Base-by-base conservation (phyloP, 2,113 vertebrate genomes). In the Apteryx owenii region DNA sequence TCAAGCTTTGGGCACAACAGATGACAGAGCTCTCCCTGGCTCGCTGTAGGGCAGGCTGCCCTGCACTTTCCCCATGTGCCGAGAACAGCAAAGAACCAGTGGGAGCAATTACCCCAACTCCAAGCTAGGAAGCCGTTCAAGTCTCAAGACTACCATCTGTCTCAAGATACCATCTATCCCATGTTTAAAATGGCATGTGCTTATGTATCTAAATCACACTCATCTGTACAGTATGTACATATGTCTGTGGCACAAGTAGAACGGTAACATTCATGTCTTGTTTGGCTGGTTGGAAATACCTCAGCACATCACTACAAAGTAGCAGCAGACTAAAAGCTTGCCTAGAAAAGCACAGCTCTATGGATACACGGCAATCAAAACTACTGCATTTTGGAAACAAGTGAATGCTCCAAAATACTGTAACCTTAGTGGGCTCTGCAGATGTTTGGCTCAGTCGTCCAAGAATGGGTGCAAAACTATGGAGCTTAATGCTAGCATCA, bases 401-500 rank as follows among this genome's bases (percentile, higher is more conserved):
- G 4, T 33, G 42, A 15, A 44, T 4, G 16, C 7, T 33, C 23
- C n/a, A 53, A 48, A 58, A 20, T 4, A 22, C 40, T 0, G 0
- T 14, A 21, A 5, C 0, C 2, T 9, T 2, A 12, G 28, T 4
- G 36, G 6, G 25, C 15, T 51, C 51, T 58, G 53, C 56, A 40
- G 51, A 8, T 0, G 0, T 0, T 0, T 5, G 1, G 44, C 21
- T 51, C 4, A 2, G 3, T 12, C 4, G 5, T 33, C 33, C 22
- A 76, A 10, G 40, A 44, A 58, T 9, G 0, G 56, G 28, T 9
- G 16, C 19, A 76, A 40, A 29, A 21, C 28, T 22, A 75, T 9
- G 72, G 29, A 29, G 28, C 53, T 33, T 51, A 8, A 46, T 1
- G 29, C 76, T 65, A 40, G 62, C 31, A 78, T 48, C 68, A 42